Evolutionary conservation across 2,888 invertebrate species (phyloP).

Genomic region (Corbicula japonica): DNA sequence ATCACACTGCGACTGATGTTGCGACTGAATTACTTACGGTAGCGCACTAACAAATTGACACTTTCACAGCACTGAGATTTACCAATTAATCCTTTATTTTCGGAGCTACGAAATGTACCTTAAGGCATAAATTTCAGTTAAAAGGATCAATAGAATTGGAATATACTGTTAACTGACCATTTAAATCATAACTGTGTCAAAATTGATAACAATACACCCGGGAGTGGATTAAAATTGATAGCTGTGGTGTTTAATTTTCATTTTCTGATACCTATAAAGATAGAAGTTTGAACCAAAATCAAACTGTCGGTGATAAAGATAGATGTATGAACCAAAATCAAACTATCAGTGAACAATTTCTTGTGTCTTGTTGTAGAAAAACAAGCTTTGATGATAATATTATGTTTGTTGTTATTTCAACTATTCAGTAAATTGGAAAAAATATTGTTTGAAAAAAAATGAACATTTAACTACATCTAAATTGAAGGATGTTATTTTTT

Average conservation of each 20-base stretch:
- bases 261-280: constrained; percentile 6
- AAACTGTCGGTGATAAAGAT: too few species aligned
- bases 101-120: background rate
- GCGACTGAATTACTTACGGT: constrained; percentile 9
- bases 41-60: constrained; percentile 15
- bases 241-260: background rate
- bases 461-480: too few species aligned
- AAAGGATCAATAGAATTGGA: background rate
- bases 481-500: too few species aligned
- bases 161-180: background rate
- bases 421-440: too few species aligned
- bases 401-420: too few species aligned
- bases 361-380: too few species aligned
- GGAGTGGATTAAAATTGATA: constrained; percentile 28
- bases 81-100: constrained; percentile 7
- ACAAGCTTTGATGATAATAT: too few species aligned
- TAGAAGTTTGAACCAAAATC: constrained; percentile 9
- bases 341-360: too few species aligned
- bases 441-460: too few species aligned
- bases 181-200: constrained; percentile 21
- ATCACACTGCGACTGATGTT: constrained; percentile 12
- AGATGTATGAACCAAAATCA: constrained; percentile 4
- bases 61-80: background rate
- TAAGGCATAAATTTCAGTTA: background rate
- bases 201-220: constrained; percentile 18